A percentile compares a stretch with the other conserved stretches of the same genome.
These are phyloP conservation scores for Felis chaus DNA, from an alignment of 2,113 vertebrate species.

Conservation along the genomic window DNA sequence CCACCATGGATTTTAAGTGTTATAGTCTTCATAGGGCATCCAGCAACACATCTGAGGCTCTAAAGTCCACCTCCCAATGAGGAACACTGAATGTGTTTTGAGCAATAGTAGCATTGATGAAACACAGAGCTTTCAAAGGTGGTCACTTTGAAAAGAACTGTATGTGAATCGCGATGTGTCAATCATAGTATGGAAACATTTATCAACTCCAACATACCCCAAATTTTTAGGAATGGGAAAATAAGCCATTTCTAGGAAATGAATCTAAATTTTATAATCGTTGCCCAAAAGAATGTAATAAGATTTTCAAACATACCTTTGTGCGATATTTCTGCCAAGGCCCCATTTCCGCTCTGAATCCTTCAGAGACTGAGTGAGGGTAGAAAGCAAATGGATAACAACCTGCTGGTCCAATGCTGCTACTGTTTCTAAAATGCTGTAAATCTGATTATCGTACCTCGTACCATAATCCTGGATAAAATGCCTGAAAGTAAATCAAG, in stretches of 20 bases:
- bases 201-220: not conserved
- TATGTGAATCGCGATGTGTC: not conserved
- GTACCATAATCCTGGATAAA: slow-evolving; percentile 92
- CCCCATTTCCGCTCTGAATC: slow-evolving; percentile 93
- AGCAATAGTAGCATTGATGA: not conserved
- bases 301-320: slow-evolving; percentile 87
- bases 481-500: slow-evolving; percentile 85
- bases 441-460: slow-evolving; percentile 91
- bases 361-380: slow-evolving; percentile 90
- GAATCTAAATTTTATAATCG: slow-evolving; percentile 46
- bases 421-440: slow-evolving; percentile 90
- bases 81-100: not conserved
- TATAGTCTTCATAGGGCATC: too few species aligned
- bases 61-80: not conserved
- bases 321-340: slow-evolving; percentile 90
- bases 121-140: not conserved
- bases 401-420: slow-evolving; percentile 86
- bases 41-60: not conserved
- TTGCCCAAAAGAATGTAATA: not conserved
- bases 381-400: slow-evolving; percentile 90
- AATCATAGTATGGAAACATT: not conserved
- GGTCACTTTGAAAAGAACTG: not conserved
- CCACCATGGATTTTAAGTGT: not conserved
- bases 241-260: slow-evolving; percentile 36
- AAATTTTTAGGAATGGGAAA: not conserved